Percentiles rank a stretch among this genome's conserved stretches.
phyloP scores from a whole-genome alignment of 2,797 vertebrate genomes.

The Sus cebifrons region DNA sequence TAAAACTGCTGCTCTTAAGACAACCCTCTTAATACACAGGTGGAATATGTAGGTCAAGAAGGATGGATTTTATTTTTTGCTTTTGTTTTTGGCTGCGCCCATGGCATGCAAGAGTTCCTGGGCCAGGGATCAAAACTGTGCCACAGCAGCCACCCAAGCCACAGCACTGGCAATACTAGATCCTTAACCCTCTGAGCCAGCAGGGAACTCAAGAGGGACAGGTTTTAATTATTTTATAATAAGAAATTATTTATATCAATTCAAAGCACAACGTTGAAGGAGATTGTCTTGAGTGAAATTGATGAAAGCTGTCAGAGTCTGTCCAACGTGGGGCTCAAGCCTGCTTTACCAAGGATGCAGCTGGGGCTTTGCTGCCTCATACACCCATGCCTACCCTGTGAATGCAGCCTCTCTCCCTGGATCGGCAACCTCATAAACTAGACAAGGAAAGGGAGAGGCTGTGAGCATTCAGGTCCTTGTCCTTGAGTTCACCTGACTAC shows the following conservation, averaged over 20 bases:
- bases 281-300: background rate
- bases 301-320: background rate
- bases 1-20: conserved; percentile 1
- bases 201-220: background rate
- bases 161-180: too few relatives aligned
- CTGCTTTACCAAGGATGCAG: background rate
- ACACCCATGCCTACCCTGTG: background rate
- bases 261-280: background rate
- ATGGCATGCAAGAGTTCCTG: too few relatives aligned
- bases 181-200: too few relatives aligned
- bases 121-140: too few relatives aligned
- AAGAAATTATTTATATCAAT: background rate
- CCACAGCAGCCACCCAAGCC: too few relatives aligned
- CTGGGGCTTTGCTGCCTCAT: background rate
- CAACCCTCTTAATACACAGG: background rate
- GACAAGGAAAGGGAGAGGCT: background rate
- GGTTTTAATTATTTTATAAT: background rate
- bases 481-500: background rate
- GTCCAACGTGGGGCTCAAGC: background rate
- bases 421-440: background rate
- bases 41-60: conserved; percentile 3
- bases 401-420: background rate
- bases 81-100: too few relatives aligned
- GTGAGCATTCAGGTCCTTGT: background rate
- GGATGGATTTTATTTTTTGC: background rate